Evolutionary conservation across 2,888 invertebrate genomes (phyloP).

Genomic region (Platerodrilus igneus): DNA sequence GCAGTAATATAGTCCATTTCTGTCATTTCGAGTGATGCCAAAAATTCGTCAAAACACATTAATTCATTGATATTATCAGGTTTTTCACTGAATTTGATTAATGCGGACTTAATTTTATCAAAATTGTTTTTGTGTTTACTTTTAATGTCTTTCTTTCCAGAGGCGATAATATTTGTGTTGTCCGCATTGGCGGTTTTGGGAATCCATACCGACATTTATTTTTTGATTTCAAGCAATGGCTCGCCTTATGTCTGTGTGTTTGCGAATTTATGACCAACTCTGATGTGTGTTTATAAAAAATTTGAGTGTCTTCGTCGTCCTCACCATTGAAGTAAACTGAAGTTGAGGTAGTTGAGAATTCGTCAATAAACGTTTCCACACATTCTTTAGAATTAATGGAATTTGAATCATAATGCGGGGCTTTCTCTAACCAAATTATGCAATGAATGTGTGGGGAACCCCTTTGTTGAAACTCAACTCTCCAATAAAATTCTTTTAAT

Average conservation of each 20-base stretch:
- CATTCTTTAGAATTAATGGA: not conserved
- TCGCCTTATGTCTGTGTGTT: conserved; percentile 1
- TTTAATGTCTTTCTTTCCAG: not conserved
- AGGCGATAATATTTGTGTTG: too few species aligned
- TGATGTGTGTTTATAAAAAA: not conserved
- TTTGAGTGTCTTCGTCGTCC: not conserved
- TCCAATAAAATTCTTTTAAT: not conserved
- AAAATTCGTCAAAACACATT: conserved; percentile 4
- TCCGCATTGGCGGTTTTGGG: too few species aligned
- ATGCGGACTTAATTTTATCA: too few species aligned
- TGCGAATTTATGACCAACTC: too few species aligned
- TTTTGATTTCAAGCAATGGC: conserved; percentile 2
- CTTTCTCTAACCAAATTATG: not conserved
- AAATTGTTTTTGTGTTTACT: too few species aligned
- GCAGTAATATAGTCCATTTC: not conserved
- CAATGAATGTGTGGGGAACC: conserved; percentile 2
- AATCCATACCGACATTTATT: conserved; percentile 2
- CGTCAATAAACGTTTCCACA: conserved; percentile 1
- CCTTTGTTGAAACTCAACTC: conserved; percentile 5
- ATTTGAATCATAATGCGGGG: conserved; percentile 1
- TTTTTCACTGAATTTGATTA: not conserved
- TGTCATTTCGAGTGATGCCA: not conserved
- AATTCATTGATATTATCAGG: not conserved
- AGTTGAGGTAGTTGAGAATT: not conserved
- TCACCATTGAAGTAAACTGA: not conserved